These are phyloP conservation scores for Trididemnum nubilum DNA, from an alignment of 23 tunicate genomes.

Conservation along the genomic window DNA sequence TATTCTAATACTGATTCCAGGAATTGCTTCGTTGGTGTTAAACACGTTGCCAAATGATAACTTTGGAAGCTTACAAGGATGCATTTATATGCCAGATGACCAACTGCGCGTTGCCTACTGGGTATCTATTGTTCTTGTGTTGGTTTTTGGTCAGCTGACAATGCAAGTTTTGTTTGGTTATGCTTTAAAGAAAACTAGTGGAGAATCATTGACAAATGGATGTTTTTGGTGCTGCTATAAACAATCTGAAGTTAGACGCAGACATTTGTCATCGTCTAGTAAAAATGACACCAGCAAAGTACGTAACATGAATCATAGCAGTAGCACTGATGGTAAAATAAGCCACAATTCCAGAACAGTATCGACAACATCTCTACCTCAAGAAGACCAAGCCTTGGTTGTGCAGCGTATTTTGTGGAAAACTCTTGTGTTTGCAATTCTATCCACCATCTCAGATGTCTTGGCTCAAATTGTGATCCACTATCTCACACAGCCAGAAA, in stretches of 20 bases:
- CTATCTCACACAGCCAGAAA: background rate
- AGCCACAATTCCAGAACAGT: background rate
- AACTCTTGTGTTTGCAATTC: background rate
- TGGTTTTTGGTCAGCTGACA: background rate
- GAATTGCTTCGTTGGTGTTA: background rate
- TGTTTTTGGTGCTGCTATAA: background rate
- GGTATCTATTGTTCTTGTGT: background rate
- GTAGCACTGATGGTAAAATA: background rate
- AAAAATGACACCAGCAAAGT: background rate
- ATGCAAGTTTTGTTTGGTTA: background rate
- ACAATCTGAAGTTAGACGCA: too few relatives aligned
- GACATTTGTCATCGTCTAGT: background rate
- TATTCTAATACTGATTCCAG: background rate
- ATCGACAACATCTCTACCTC: background rate
- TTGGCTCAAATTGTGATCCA: background rate
- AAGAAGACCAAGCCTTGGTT: background rate
- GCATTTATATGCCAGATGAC: slow-evolving; percentile 5
- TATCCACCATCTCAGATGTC: background rate
- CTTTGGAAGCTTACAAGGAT: background rate
- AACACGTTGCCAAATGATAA: background rate
- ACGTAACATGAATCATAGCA: background rate
- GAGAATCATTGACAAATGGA: background rate
- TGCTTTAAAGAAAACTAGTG: background rate
- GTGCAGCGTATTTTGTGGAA: background rate
- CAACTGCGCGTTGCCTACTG: background rate